Percentiles rank a stretch among this genome's conserved stretches.
phyloP scores from a whole-genome alignment of 2,113 vertebrate species.

The Osmerus mordax region DNA sequence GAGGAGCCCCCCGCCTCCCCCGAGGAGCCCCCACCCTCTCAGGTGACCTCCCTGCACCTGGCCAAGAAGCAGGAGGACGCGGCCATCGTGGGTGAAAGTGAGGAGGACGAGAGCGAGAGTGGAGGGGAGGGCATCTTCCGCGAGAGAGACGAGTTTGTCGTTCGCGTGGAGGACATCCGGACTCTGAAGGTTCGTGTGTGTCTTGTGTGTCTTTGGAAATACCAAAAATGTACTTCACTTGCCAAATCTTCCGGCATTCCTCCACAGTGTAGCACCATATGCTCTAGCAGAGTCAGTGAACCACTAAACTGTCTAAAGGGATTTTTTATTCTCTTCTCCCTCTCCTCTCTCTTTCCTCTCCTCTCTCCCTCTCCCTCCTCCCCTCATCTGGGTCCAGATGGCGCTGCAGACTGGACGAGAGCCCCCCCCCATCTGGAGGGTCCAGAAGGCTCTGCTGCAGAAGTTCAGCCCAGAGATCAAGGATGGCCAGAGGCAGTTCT shows the following conservation, averaged over 20 bases:
- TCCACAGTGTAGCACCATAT: neutral
- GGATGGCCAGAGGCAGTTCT: conserved; percentile 91
- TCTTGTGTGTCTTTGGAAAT: neutral
- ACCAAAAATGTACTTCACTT: neutral
- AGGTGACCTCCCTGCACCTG: conserved; percentile 79
- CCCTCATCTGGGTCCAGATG: conserved; percentile 60
- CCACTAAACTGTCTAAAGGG: neutral
- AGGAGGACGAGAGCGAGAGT: conserved; percentile 87
- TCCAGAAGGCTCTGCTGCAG: conserved; percentile 91
- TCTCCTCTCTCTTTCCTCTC: too few relatives aligned
- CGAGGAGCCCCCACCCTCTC: conserved; percentile 66
- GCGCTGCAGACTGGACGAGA: conserved; percentile 86
- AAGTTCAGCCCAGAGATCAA: conserved; percentile 94
- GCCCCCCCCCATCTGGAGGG: conserved; percentile 89
- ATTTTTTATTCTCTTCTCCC: too few relatives aligned
- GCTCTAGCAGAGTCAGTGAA: neutral
- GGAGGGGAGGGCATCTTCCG: conserved; percentile 89
- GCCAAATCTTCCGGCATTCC: neutral
- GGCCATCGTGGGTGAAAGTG: conserved; percentile 86
- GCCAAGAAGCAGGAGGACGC: conserved; percentile 89
- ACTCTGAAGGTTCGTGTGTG: conserved; percentile 78
- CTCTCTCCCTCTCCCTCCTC: neutral
- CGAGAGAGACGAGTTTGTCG: conserved; percentile 89
- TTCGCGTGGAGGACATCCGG: conserved; percentile 85
- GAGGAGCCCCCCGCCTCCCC: conserved; percentile 63